Evolutionary conservation across 2,113 vertebrate genomes (phyloP).

Genomic region (Parus major): DNA sequence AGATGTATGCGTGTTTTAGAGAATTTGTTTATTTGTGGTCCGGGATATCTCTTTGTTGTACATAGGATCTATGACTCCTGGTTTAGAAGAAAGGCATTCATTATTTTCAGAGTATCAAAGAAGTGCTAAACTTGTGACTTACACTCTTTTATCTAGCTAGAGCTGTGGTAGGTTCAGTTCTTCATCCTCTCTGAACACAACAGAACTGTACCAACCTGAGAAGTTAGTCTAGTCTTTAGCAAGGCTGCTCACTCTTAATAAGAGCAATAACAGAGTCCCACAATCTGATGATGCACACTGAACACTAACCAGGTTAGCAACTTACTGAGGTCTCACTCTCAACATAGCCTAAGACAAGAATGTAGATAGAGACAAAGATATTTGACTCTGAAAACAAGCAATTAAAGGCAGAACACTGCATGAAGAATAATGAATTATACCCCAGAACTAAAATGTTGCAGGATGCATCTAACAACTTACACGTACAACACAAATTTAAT

Average conservation of each 20-base stretch:
- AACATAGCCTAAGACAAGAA: not conserved
- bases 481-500: not conserved
- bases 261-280: not conserved
- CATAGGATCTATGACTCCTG: not conserved
- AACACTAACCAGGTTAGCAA: not conserved
- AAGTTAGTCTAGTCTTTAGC: not conserved
- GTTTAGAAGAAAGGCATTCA: not conserved
- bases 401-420: not conserved
- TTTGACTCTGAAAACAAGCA: not conserved
- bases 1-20: not conserved
- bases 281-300: not conserved
- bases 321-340: not conserved
- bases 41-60: not conserved
- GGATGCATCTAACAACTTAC: not conserved
- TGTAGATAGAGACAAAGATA: not conserved
- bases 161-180: not conserved
- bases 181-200: not conserved
- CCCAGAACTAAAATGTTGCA: not conserved
- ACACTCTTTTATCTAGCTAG: not conserved
- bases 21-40: not conserved
- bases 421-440: not conserved
- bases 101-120: not conserved
- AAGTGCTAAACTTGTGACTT: not conserved
- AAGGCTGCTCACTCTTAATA: not conserved
- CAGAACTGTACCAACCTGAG: not conserved